These are phyloP conservation scores for Periophthalmodon schlosseri DNA, from an alignment of 2,113 vertebrate species.

Conservation along the genomic window DNA sequence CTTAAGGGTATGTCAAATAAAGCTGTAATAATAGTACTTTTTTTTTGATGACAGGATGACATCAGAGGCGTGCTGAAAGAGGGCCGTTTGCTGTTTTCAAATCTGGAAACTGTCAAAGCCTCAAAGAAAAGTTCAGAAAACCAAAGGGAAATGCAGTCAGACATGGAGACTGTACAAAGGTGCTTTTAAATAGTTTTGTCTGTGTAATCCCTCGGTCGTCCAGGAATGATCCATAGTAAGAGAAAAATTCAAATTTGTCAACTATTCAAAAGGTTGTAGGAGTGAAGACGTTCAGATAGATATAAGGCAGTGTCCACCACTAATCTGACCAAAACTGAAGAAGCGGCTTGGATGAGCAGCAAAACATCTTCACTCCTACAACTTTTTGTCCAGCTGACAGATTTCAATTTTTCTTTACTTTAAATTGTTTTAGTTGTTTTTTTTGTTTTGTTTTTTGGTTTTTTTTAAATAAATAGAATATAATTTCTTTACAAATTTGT, in stretches of 20 bases:
- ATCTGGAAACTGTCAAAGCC: conserved; percentile 80
- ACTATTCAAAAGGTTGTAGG: no score
- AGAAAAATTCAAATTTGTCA: no score
- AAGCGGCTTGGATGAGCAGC: no score
- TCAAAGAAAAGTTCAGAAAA: conserved; percentile 72
- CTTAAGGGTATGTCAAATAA: not conserved
- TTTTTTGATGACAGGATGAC: conserved; percentile 76
- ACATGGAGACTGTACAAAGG: conserved; percentile 92
- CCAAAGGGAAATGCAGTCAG: conserved; percentile 75
- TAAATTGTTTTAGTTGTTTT: not conserved
- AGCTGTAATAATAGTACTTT: no score
- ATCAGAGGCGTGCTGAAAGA: conserved; percentile 88
- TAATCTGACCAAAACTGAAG: no score
- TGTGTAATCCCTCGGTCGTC: no score
- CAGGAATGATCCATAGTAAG: no score
- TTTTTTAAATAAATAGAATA: not conserved
- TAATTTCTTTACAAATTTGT: not conserved
- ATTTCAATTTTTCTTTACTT: no score
- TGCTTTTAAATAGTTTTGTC: conserved; percentile 29
- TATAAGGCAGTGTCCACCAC: no score
- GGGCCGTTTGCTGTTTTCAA: conserved; percentile 86
- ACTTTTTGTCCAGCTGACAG: no score
- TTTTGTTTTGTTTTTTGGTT: not conserved
- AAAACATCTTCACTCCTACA: no score
- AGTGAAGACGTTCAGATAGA: no score